Base-by-base conservation (phyloP, 2,797 vertebrate species). In the Centroberyx gerrardi region DNA sequence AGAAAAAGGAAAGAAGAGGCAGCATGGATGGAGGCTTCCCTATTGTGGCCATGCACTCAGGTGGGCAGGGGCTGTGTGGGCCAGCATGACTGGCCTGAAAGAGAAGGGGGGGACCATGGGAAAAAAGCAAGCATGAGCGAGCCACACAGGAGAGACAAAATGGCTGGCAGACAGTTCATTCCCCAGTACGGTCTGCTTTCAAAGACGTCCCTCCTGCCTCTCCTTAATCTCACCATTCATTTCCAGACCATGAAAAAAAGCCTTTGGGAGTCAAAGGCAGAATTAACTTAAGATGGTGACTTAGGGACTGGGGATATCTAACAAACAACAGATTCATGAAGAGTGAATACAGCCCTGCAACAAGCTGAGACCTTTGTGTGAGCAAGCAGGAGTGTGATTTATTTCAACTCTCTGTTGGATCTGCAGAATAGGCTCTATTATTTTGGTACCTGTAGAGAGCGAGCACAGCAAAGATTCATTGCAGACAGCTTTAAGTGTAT, bases 161-260 rank as follows among this genome's bases (percentile, higher is more conserved):
- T 84, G 77, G 68, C 75, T 86, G 71, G 67, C 69, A 89, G 78
- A 73, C 8, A 0, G 14, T 75, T 85, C 27, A 66, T 68, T 81
- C 63, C 59, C 28, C 60, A 85, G 63, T 76, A 67, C 40, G 54
- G 61, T 58, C 67, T 67, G 42, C 61, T 74, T 79, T 89, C 85
- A 87, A 83, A 87, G 80, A 88, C 71, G 22, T 36, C 53, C 59
- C 70, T 76, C 38, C 80, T 29, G 74, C 82, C 84, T 88, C 72
- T 87, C 69, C 74, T 76, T 89, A 91, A 92, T 86, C 87, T 82
- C 68, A 27, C 48, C 68, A 89, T 89, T 91, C 78, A 84, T 77
- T 81, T 83, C 65, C 62, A 15, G 38, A 82, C 73, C 80, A 70
- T 55, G 62, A 62, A 52, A 83, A 68, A 84, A 82, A 69, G 58